Evolutionary conservation across 2,113 vertebrate genomes (phyloP).

Genomic region (Alces alces): DNA sequence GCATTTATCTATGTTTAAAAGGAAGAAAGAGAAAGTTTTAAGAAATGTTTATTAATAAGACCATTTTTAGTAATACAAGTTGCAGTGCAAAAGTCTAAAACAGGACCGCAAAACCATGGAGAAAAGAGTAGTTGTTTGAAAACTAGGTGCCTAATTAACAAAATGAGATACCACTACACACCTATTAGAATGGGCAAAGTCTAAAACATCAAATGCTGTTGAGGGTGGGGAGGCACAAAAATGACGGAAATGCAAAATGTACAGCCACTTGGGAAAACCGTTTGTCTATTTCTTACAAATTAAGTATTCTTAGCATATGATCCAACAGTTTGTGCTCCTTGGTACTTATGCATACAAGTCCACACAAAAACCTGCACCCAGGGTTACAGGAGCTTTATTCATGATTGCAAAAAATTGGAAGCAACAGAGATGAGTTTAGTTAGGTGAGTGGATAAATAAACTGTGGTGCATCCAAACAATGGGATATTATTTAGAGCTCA

Average conservation of each 20-base stretch:
- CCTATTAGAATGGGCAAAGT: not conserved
- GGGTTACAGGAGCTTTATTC: not conserved
- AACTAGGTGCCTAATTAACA: not conserved
- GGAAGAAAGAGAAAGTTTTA: not conserved
- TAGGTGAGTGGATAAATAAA: not conserved
- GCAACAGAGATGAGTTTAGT: not conserved
- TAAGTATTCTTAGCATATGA: not conserved
- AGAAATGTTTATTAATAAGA: not conserved
- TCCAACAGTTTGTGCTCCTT: not conserved
- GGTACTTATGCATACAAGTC: not conserved
- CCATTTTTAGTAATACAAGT: not conserved
- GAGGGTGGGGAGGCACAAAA: not conserved
- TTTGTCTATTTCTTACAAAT: not conserved
- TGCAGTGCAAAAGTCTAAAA: not conserved
- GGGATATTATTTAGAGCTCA: not conserved
- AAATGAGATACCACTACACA: not conserved
- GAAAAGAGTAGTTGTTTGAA: not conserved
- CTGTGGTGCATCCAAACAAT: not conserved
- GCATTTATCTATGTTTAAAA: constrained; percentile 86
- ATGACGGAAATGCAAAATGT: not conserved
- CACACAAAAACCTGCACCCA: not conserved
- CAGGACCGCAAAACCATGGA: not conserved
- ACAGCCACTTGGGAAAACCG: not conserved
- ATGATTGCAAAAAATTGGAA: not conserved
- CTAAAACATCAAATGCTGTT: not conserved